Conservation (phyloP, 2,113 vertebrate genomes). For the Amazona vittata region DNA sequence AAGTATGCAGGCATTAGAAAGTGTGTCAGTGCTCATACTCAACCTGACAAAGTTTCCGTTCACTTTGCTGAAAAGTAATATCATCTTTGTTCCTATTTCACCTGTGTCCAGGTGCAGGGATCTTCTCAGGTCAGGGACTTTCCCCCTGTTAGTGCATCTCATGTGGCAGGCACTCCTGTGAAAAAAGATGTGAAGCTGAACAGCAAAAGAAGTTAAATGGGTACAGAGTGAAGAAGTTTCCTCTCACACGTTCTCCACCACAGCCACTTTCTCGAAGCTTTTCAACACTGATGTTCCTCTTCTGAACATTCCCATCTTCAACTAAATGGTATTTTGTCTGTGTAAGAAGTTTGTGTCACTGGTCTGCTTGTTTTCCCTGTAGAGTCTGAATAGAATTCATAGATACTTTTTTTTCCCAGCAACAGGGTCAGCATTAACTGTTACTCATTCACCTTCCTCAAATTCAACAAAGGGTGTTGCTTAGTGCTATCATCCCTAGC, state of each 20-base stretch:
- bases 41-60: neutral
- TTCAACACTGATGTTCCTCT: neutral
- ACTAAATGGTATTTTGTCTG: neutral
- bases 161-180: rapidly evolving
- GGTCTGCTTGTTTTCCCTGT: neutral
- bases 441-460: neutral
- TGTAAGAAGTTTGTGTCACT: neutral
- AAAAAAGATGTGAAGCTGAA: neutral
- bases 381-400: neutral
- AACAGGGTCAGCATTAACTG: neutral
- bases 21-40: constrained; percentile 18
- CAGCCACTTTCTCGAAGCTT: neutral
- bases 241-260: neutral
- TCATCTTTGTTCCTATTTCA: neutral
- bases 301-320: neutral
- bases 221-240: neutral
- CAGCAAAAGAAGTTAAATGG: neutral
- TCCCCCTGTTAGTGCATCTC: neutral
- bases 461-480: neutral
- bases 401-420: neutral
- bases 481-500: neutral
- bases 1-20: neutral
- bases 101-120: neutral
- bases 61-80: neutral
- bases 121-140: neutral